Percentiles rank a stretch among this genome's conserved stretches.
phyloP scores from a whole-genome alignment of 2,888 invertebrate species.

The Parascotia fuliginaria region DNA sequence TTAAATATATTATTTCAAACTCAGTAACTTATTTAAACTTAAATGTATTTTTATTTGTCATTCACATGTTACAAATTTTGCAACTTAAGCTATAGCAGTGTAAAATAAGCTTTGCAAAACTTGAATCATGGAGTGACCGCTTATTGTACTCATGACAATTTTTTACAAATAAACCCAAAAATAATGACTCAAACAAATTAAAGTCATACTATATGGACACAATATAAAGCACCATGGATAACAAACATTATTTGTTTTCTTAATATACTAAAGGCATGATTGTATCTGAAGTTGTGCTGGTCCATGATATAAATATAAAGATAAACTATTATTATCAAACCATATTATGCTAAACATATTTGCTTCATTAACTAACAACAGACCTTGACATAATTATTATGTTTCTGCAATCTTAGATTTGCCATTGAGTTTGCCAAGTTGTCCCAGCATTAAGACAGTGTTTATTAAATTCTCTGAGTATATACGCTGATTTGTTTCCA shows the following conservation, averaged over 20 bases:
- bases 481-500: slow-evolving; percentile 82
- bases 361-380: slow-evolving; percentile 34
- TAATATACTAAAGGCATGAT: slow-evolving; percentile 10
- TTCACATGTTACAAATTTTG: too few species aligned
- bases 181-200: not conserved
- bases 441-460: slow-evolving; percentile 79
- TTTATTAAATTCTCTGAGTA: slow-evolving; percentile 83
- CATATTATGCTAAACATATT: slow-evolving; percentile 35
- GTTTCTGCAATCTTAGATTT: slow-evolving; percentile 74
- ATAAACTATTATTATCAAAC: slow-evolving; percentile 39
- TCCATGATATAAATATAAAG: slow-evolving; percentile 19
- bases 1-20: not conserved
- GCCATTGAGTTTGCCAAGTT: slow-evolving; percentile 73
- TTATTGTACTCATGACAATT: too few species aligned
- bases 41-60: not conserved
- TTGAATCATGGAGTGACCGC: too few species aligned
- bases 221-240: slow-evolving; percentile 21
- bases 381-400: slow-evolving; percentile 41
- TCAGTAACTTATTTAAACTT: slow-evolving; percentile 1
- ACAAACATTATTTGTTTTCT: slow-evolving; percentile 8
- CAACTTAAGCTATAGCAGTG: too few species aligned
- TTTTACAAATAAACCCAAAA: not conserved
- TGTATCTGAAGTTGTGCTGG: slow-evolving; percentile 23
- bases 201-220: not conserved
- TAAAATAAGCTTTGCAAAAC: too few species aligned